Base-by-base conservation (phyloP, 92 coral and sea anemone genomes). In the Montipora capitata region DNA sequence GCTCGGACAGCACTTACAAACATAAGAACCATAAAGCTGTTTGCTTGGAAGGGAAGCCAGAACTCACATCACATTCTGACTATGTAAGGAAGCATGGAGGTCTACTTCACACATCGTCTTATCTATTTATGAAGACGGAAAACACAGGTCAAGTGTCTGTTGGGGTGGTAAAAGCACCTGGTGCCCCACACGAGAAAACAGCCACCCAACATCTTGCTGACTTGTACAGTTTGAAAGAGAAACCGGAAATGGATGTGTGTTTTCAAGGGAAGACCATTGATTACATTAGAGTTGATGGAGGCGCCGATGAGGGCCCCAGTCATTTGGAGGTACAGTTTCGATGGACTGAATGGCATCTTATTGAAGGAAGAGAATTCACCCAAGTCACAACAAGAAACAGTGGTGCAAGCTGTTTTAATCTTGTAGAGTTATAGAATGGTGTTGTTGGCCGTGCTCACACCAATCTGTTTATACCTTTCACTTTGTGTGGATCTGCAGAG, bases 31-130 rank as follows among this genome's bases (percentile, higher is more conserved):
- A 51, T 51, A 51, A 51, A 51, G 0, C 57, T 51, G 57, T 27
- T 27, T 27, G 35, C 35, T 27, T 27, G 35, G 35, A 27, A 27
- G 35, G 35, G 35, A 27, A 27, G 57, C 57, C 57, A 51, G 57
- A 51, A 51, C 57, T 51, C 57, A 51, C 57, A 51, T 51, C 57
- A 13, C 77, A 66, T 15, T 76, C 76, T 6, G 92, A 89, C 71
- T 89, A 89, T n/a, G 67, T 82, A 6, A 56, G 58, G 41, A 88
- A 88, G 78, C 45, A 88, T 72, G 91, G 75, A 44, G 68, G 91
- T 54, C 85, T 80, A 39, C 77, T 87, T 59, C 91, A 80, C 43
- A 67, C 78, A 7, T 49, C 87, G 14, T 80, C 91, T 8, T 87
- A 76, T 39, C 72, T 80, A 2, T 87, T 87, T 56, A 11, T 87